These are phyloP conservation scores for Phyllostomus discolor DNA, from an alignment of 2,113 vertebrate species.

Conservation along the genomic window DNA sequence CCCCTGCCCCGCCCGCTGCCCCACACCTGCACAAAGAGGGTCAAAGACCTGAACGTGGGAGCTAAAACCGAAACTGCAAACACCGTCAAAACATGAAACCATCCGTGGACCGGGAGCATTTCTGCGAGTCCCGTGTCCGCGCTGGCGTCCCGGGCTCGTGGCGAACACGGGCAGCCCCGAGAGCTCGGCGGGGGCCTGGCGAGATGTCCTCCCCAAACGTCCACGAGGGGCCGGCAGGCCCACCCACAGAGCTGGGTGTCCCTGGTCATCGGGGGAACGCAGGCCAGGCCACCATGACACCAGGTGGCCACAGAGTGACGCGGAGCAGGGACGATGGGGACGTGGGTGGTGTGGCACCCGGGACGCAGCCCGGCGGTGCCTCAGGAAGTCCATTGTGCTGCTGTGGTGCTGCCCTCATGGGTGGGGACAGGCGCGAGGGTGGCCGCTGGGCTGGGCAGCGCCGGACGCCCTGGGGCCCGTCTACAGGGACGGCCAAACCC, in stretches of 20 bases:
- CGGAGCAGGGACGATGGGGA: background rate
- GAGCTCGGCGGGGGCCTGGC: background rate
- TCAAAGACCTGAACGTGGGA: fast-evolving
- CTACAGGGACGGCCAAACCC: background rate
- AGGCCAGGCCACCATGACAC: fast-evolving
- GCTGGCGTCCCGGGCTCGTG: fast-evolving
- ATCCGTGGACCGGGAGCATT: fast-evolving
- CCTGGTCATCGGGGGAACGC: fast-evolving
- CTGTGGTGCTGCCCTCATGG: fast-evolving
- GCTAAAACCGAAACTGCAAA: fast-evolving
- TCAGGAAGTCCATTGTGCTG: background rate
- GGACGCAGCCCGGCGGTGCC: background rate
- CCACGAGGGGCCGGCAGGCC: fast-evolving
- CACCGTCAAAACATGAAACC: fast-evolving
- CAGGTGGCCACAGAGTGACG: background rate
- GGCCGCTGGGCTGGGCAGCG: fast-evolving
- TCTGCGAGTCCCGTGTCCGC: fast-evolving
- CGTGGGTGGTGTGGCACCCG: background rate
- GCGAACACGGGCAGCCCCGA: background rate
- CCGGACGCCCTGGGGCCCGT: background rate
- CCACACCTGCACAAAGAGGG: fast-evolving
- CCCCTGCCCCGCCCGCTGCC: background rate
- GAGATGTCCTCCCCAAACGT: background rate
- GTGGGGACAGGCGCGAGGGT: fast-evolving
- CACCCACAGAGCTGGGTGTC: fast-evolving